Conservation (phyloP, 2,113 vertebrate genomes). For the Petroica traversi region DNA sequence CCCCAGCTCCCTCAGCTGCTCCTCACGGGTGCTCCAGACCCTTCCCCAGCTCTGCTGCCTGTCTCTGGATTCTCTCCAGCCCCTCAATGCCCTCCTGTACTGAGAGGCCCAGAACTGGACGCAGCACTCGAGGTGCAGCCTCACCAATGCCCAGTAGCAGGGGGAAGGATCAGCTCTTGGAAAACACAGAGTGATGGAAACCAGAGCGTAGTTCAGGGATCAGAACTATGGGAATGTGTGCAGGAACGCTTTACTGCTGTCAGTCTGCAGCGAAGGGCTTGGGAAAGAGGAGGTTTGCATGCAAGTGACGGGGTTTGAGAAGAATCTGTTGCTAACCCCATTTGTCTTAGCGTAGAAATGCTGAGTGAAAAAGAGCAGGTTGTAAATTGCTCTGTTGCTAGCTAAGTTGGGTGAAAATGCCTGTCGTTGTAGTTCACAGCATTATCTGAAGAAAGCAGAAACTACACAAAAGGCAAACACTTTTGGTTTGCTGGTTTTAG, state of each 20-base stretch:
- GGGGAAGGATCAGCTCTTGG: neutral
- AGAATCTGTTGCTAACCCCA: neutral
- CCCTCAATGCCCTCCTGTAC: neutral
- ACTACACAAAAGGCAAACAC: neutral
- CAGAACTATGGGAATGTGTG: rapidly evolving
- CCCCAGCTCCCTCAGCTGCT: neutral
- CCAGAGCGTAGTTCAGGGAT: neutral
- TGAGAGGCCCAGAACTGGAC: neutral
- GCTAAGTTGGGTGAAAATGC: neutral
- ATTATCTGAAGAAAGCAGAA: neutral
- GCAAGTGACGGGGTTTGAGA: neutral
- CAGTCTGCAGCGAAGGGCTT: neutral
- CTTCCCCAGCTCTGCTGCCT: rapidly evolving
- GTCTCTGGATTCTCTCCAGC: rapidly evolving
- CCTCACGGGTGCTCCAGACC: neutral
- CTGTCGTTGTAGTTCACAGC: neutral
- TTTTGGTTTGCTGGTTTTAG: neutral
- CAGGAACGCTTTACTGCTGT: neutral
- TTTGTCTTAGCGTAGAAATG: neutral
- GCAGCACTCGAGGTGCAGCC: rapidly evolving
- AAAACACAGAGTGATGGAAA: neutral
- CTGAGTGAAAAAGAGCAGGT: neutral
- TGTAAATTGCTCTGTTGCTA: neutral
- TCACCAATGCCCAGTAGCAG: too few species aligned
- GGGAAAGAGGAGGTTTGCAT: neutral